Evolutionary conservation across 2,113 vertebrate species (phyloP).

Genomic region (Choloepus hoffmanni): DNA sequence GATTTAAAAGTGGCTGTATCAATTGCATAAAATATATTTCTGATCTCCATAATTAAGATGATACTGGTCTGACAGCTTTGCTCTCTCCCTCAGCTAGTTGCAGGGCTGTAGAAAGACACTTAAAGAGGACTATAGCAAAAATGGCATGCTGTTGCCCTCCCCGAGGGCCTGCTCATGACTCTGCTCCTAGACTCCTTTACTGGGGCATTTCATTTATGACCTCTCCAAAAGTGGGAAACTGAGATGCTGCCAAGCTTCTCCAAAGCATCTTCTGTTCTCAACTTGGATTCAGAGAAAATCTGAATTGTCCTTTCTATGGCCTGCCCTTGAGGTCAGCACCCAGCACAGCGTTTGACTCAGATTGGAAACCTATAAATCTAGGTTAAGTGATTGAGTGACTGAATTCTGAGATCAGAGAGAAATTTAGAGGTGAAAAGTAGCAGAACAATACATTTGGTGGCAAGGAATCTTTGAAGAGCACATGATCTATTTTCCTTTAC

Average conservation of each 20-base stretch:
- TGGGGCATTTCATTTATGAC: conserved; percentile 2
- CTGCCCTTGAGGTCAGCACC: background rate
- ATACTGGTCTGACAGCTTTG: conserved; percentile 76
- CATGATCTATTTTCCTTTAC: background rate
- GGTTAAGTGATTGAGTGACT: background rate
- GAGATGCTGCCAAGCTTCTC: background rate
- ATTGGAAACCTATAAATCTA: background rate
- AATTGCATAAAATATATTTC: conserved; percentile 83
- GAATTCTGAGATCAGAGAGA: conserved; percentile 38
- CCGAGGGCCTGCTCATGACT: background rate
- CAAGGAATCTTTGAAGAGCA: background rate
- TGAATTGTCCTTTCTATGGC: background rate
- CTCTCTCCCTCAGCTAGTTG: conserved; percentile 76
- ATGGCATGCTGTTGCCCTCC: conserved; percentile 62
- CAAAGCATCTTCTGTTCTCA: background rate
- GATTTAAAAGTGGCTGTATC: conserved; percentile 78
- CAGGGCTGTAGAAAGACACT: conserved; percentile 69
- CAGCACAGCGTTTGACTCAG: background rate
- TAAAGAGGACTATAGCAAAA: conserved; percentile 65
- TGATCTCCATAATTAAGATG: conserved; percentile 84
- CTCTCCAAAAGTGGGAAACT: conserved; percentile 58
- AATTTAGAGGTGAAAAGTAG: conserved; percentile 16
- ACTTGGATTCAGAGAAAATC: conserved; percentile 23
- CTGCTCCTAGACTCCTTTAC: background rate
- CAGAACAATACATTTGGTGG: background rate